Evolutionary conservation across 1,140 invertebrate genomes (phyloP).

Genomic region (Thereuonema tuberculata): DNA sequence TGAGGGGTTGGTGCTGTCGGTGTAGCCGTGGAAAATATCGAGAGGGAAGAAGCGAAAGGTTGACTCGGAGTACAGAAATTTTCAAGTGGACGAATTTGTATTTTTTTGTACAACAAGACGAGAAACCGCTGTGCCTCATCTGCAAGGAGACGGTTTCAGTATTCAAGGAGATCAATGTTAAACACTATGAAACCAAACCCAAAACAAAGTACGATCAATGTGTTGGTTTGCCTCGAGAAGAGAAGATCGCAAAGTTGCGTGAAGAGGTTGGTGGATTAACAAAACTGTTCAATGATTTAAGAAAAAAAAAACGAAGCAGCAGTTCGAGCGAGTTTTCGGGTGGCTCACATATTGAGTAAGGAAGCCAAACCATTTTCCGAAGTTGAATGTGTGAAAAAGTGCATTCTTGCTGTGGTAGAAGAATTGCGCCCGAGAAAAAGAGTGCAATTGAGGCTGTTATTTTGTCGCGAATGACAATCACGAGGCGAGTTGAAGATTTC

Average conservation of each 20-base stretch:
- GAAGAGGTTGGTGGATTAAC: background rate
- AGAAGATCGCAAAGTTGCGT: background rate
- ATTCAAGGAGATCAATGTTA: constrained; percentile 26
- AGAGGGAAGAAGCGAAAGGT: constrained; percentile 10
- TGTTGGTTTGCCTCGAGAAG: background rate
- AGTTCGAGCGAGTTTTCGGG: constrained; percentile 11
- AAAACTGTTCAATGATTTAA: background rate
- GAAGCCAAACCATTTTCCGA: constrained; percentile 19
- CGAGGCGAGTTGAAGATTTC: constrained; percentile 22
- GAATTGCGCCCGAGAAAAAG: constrained; percentile 20
- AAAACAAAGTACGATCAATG: background rate
- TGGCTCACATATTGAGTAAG: constrained; percentile 12
- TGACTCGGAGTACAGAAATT: constrained; percentile 12
- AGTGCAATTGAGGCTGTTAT: constrained; percentile 15
- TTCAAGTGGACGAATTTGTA: constrained; percentile 14
- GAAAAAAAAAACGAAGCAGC: constrained; percentile 11
- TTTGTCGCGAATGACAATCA: constrained; percentile 23
- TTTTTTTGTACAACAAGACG: constrained; percentile 14
- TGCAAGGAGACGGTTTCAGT: constrained; percentile 23
- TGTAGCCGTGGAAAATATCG: background rate
- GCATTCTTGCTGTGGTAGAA: constrained; percentile 16
- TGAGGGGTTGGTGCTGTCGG: background rate
- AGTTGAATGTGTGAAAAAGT: constrained; percentile 20
- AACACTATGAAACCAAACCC: constrained; percentile 18
- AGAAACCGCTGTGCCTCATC: constrained; percentile 28